Conservation (phyloP, 2,113 vertebrate species). For the Myodes glareolus region DNA sequence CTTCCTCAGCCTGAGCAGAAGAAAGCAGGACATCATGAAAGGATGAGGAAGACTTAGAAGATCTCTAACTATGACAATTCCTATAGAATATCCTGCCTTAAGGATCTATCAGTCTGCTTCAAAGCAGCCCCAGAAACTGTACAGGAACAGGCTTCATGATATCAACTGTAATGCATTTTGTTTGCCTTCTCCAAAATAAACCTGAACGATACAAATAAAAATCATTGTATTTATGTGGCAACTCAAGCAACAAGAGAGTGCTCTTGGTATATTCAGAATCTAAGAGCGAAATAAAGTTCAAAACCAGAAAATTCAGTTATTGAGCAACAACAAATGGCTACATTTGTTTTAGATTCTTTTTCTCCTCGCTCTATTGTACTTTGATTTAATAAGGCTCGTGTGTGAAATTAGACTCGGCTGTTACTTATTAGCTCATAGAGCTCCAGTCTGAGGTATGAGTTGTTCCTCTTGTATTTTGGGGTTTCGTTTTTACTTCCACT, state of each 20-base stretch:
- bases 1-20: not conserved
- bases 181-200: not conserved
- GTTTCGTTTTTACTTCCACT: constrained; percentile 13
- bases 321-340: constrained; percentile 61
- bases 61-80: not conserved
- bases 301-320: constrained; percentile 77
- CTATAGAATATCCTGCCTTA: constrained; percentile 25
- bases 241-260: not conserved
- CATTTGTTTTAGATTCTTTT: constrained; percentile 70
- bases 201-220: not conserved
- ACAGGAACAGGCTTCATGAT: not conserved
- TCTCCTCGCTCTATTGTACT: constrained; percentile 63
- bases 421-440: constrained; percentile 62
- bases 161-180: not conserved
- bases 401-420: constrained; percentile 72
- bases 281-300: constrained; percentile 82
- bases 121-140: constrained; percentile 49
- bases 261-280: constrained; percentile 70
- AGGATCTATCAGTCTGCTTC: constrained; percentile 59
- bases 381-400: constrained; percentile 44
- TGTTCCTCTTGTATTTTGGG: not conserved
- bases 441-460: constrained; percentile 35
- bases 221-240: not conserved
- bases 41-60: not conserved
- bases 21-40: not conserved